phyloP scores from a whole-genome alignment of 2,113 vertebrate species.

The Tauraco erythrolophus region DNA sequence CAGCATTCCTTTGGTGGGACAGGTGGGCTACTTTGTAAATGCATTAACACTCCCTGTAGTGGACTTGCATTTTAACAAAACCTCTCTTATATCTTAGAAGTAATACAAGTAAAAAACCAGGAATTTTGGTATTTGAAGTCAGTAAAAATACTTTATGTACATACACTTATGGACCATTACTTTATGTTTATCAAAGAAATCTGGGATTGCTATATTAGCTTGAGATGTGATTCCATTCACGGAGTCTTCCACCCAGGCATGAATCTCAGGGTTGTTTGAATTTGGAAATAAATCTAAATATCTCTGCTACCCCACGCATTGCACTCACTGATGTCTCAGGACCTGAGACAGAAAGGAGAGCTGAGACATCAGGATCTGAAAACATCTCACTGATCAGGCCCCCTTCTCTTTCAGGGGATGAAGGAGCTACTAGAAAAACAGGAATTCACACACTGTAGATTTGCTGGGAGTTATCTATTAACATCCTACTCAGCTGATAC shows the following conservation, averaged over 20 bases:
- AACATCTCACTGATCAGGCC: not conserved
- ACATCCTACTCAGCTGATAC: rapidly evolving
- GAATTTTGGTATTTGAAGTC: not conserved
- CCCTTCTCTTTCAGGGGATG: not conserved
- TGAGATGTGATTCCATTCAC: not conserved
- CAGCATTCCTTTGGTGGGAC: not conserved
- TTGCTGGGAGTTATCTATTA: not conserved
- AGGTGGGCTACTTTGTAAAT: not conserved
- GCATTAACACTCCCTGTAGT: not conserved
- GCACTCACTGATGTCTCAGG: not conserved
- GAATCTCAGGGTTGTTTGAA: not conserved
- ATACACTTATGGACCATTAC: rapidly evolving
- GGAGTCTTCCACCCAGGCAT: not conserved
- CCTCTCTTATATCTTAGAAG: not conserved
- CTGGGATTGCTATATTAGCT: not conserved
- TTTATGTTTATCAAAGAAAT: not conserved
- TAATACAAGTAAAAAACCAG: not conserved
- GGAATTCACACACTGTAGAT: not conserved
- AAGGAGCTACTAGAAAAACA: not conserved
- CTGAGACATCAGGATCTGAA: rapidly evolving
- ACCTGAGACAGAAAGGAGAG: not conserved
- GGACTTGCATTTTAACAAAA: not conserved
- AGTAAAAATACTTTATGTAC: not conserved
- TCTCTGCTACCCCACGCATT: not conserved
- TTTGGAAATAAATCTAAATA: not conserved